Base-by-base conservation (phyloP, 2,113 vertebrate species). In the Chitala chitala region DNA sequence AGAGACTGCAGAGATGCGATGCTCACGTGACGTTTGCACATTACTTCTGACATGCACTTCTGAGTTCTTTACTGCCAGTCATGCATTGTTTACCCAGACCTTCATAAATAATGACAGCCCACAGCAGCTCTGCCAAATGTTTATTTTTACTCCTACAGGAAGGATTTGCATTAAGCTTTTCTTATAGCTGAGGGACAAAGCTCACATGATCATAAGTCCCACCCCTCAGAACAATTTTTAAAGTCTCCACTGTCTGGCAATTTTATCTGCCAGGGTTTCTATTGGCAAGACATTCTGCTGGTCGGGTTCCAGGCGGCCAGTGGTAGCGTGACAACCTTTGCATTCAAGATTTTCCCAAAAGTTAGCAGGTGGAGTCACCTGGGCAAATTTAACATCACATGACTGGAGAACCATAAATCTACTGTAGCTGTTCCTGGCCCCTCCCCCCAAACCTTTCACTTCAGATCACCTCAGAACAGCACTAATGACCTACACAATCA, bases 161-260 rank as follows among this genome's bases (percentile, higher is more conserved):
- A 74, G 70, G 53, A 0, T 1, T 36, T 1, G 38, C 58, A 44
- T 2, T 68, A 20, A 65, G 26, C 24, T n/a, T 61, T 22, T 29
- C 64, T 66, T 81, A 83, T n/a, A 63, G 33, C 51, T 0, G 74
- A 46, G 77, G 59, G 38, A 75, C 53, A 63, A 15, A 29, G 51
- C 63, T 50, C 48, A 1, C 31, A 22, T 26, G 74, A 0, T 5
- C 22, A 26, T 7, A 17, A 79, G 40, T 56, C 22, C 69, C 33
- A 6, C 59, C 17, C n/a, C 20, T 6, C 59, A 38, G 17, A 63
- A 20, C n/a, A 33, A 63, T 33, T 63, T 36, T 29, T 63, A 36
- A 36, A 63, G 20, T 38, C 59, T 29, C 59, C 31, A 36, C 33
- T n/a, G 56, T 59, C n/a, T n/a, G n/a, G n/a, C n/a, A 33, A 31